Conservation (phyloP, 2,113 vertebrate genomes). For the Brevimyrus niger region DNA sequence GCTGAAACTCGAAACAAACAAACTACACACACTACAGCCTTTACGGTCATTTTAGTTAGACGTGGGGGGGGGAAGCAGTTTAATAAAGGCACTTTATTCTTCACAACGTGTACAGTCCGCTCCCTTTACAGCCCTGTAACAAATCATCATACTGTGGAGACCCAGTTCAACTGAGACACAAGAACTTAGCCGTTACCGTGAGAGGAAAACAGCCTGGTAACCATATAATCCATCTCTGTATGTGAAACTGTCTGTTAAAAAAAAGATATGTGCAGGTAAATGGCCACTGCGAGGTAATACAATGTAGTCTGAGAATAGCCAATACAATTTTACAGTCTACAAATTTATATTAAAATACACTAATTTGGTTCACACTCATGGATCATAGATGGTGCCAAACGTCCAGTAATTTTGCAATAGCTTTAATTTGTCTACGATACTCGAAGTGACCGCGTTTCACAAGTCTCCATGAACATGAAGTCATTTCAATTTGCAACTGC, state of each 20-base stretch:
- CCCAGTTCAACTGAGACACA: neutral
- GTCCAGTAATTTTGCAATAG: conserved; percentile 10
- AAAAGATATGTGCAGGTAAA: neutral
- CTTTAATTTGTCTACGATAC: conserved; percentile 30
- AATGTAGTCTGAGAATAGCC: neutral
- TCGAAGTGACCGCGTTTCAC: conserved; percentile 28
- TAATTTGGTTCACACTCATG: neutral
- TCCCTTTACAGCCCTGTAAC: neutral
- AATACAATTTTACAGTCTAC: neutral
- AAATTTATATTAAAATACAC: neutral
- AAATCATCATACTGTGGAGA: neutral
- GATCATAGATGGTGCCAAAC: neutral
- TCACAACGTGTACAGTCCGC: neutral
- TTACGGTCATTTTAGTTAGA: neutral
- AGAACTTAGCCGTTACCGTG: neutral
- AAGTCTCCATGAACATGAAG: neutral
- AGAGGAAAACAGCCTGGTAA: neutral
- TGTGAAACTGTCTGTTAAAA: neutral
- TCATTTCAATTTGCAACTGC: conserved; percentile 8
- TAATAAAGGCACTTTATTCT: conserved; percentile 20
- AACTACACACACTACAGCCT: neutral
- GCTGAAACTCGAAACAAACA: neutral
- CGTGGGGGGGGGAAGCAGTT: neutral
- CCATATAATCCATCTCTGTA: neutral
- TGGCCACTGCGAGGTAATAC: neutral